These are phyloP conservation scores for Hyles euphorbiae DNA, from an alignment of 1,140 invertebrate genomes.

Conservation along the genomic window DNA sequence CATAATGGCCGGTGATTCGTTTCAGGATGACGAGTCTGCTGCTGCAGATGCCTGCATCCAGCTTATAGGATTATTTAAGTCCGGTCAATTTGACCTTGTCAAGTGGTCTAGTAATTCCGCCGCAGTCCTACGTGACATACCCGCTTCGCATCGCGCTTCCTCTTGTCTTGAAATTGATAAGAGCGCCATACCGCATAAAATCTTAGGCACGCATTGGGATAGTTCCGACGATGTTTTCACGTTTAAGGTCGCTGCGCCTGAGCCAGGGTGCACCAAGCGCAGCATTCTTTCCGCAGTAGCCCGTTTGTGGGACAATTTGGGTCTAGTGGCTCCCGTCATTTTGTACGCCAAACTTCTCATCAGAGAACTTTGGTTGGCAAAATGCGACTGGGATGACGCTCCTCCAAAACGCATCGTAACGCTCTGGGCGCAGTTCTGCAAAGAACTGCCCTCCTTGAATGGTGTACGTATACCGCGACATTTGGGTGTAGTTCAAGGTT, in stretches of 20 bases:
- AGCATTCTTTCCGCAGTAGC: conserved; percentile 17
- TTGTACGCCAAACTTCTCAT: conserved; percentile 19
- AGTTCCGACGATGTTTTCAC: conserved; percentile 4
- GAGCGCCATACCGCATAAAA: conserved; percentile 5
- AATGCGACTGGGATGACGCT: conserved; percentile 16
- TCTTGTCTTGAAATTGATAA: conserved; percentile 14
- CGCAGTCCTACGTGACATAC: conserved; percentile 9
- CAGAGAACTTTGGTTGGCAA: conserved; percentile 16
- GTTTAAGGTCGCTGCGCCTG: conserved; percentile 6
- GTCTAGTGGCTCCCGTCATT: conserved; percentile 16
- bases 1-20: too few species aligned
- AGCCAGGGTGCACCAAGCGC: conserved; percentile 16
- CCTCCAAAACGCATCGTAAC: conserved; percentile 8
- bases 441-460: conserved; percentile 8
- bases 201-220: conserved; percentile 20
- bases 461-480: conserved; percentile 9
- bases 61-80: conserved; percentile 14
- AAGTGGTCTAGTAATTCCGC: conserved; percentile 19
- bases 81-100: conserved; percentile 13
- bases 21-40: not conserved
- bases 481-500: conserved; percentile 4
- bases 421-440: conserved; percentile 4
- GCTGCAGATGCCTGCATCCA: conserved; percentile 2
- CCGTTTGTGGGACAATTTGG: conserved; percentile 18
- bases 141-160: conserved; percentile 8